phyloP scores from a whole-genome alignment of 2,113 vertebrate species.

The Tapirus terrestris region DNA sequence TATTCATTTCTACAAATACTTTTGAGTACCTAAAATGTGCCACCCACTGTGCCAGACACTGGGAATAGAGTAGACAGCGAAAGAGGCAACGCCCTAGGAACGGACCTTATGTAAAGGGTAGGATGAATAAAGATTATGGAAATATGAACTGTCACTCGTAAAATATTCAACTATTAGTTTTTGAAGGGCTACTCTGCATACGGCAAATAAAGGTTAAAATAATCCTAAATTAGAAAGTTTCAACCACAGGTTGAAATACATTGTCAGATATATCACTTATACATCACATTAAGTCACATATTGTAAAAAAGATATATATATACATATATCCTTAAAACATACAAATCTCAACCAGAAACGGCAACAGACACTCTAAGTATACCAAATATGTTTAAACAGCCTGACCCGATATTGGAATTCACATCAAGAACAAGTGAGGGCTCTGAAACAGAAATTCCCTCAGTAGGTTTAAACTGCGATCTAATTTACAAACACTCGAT shows the following conservation, averaged over 20 bases:
- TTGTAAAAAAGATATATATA: not conserved
- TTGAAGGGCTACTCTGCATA: not conserved
- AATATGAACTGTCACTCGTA: not conserved
- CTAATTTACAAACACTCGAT: not conserved
- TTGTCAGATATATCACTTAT: not conserved
- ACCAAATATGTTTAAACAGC: not conserved
- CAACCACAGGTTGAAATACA: not conserved
- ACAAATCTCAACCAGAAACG: not conserved
- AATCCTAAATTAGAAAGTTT: constrained; percentile 14
- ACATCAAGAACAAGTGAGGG: not conserved
- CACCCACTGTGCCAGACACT: not conserved
- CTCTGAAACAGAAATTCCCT: constrained; percentile 29
- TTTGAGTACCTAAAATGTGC: not conserved
- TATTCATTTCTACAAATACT: constrained; percentile 37
- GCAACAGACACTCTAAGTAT: not conserved
- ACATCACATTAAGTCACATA: not conserved
- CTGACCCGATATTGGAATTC: not conserved
- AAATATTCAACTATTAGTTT: not conserved
- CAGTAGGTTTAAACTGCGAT: not conserved
- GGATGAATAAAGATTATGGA: not conserved
- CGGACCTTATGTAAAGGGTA: not conserved
- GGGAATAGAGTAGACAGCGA: not conserved
- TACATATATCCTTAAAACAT: not conserved
- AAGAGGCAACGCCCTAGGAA: not conserved
- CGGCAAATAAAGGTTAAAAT: not conserved